Evolutionary conservation across 2,797 vertebrate genomes (phyloP).

Genomic region (Cyprinella venusta): DNA sequence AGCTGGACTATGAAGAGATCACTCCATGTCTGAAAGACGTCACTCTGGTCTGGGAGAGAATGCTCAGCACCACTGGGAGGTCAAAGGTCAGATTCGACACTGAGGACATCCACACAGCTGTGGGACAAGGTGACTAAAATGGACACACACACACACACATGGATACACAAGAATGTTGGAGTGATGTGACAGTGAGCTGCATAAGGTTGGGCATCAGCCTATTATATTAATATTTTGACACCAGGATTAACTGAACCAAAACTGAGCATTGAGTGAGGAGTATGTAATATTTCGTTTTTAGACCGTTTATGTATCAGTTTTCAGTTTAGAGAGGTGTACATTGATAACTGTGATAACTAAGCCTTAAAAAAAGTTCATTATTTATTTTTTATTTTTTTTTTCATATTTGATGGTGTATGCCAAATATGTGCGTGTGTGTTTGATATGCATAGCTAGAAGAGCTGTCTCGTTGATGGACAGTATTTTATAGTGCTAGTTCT

Average conservation of each 20-base stretch:
- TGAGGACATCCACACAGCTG: conserved; percentile 88
- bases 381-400: not conserved
- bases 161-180: not conserved
- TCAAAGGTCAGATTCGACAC: conserved; percentile 89
- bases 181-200: not conserved
- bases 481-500: not conserved
- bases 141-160: not conserved
- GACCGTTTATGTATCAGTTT: not conserved
- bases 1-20: conserved; percentile 97
- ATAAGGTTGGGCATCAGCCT: not conserved
- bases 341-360: not conserved
- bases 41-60: conserved; percentile 94
- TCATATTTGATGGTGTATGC: not conserved
- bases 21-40: conserved; percentile 95
- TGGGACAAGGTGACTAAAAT: conserved; percentile 84
- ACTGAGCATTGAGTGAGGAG: not conserved
- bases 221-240: not conserved
- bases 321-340: not conserved
- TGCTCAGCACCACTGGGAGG: conserved; percentile 87
- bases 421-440: not conserved
- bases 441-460: not conserved
- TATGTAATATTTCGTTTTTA: conserved; percentile 2
- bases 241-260: not conserved
- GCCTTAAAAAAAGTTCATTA: not conserved
- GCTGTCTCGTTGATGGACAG: not conserved